These are phyloP conservation scores for Sebastes fasciatus DNA, from an alignment of 2,113 vertebrate genomes.

Conservation along the genomic window DNA sequence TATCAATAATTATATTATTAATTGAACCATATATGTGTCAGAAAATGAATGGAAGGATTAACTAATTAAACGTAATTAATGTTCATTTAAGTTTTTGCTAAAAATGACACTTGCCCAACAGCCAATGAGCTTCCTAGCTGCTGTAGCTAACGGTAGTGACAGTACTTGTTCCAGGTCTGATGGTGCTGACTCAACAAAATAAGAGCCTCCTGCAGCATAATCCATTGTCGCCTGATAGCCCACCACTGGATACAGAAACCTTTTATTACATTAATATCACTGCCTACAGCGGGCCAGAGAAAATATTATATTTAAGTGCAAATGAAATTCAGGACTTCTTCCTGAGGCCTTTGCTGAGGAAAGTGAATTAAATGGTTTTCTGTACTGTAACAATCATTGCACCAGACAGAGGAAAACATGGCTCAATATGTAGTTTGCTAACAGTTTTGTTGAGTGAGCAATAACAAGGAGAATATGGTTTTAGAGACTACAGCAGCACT, in stretches of 20 bases:
- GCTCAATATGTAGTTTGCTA: background rate
- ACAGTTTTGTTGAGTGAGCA: background rate
- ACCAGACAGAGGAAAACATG: background rate
- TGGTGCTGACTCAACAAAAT: background rate
- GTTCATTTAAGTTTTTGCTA: background rate
- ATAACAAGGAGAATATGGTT: background rate
- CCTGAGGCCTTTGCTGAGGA: background rate
- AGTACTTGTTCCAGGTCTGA: background rate
- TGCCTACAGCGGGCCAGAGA: background rate
- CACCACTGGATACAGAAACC: background rate
- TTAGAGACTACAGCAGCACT: background rate
- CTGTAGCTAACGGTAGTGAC: background rate
- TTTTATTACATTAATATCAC: background rate
- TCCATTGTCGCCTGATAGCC: background rate
- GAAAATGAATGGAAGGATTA: background rate
- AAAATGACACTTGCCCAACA: background rate
- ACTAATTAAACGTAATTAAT: background rate
- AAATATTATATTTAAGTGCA: background rate
- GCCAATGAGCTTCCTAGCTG: background rate
- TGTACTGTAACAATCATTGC: background rate
- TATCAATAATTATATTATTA: background rate
- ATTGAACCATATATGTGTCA: background rate
- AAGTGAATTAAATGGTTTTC: background rate
- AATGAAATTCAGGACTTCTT: background rate
- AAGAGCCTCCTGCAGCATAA: conserved; percentile 5